A percentile compares a stretch with the other conserved stretches of the same genome.
phyloP scores from a whole-genome alignment of 2,888 invertebrate species.

The Dendrolimus pini region DNA sequence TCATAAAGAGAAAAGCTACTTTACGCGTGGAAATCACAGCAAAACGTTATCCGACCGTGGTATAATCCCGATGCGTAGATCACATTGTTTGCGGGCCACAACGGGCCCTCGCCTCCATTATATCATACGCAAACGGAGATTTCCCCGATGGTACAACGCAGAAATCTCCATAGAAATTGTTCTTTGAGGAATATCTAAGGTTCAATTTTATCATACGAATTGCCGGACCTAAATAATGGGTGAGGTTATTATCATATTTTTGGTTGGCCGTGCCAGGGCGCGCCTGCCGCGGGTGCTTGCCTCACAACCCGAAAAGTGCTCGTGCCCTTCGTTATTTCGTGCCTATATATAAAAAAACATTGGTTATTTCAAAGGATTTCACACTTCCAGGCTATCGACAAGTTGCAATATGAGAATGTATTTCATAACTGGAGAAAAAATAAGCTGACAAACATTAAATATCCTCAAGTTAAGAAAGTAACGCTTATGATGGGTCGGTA shows the following conservation, averaged over 20 bases:
- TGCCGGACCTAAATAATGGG: conserved; percentile 67
- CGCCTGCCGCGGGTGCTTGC: conserved; percentile 28
- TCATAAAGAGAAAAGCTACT: not conserved
- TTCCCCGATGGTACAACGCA: conserved; percentile 65
- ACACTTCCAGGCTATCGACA: too few species aligned
- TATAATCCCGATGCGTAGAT: conserved; percentile 27
- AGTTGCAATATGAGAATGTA: too few species aligned
- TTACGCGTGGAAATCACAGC: not conserved
- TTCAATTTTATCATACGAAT: conserved; percentile 72
- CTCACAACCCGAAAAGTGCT: conserved; percentile 9
- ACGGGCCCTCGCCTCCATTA: conserved; percentile 16
- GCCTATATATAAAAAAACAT: not conserved
- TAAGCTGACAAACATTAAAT: too few species aligned
- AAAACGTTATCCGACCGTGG: conserved; percentile 28
- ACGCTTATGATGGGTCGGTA: too few species aligned
- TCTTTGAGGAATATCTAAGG: conserved; percentile 65
- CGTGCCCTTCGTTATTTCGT: not conserved
- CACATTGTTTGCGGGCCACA: conserved; percentile 22
- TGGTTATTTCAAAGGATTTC: not conserved
- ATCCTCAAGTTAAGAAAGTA: too few species aligned
- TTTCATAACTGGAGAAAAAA: too few species aligned
- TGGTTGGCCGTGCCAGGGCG: conserved; percentile 47
- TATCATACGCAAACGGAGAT: conserved; percentile 66
- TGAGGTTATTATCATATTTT: conserved; percentile 64
- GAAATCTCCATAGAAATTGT: conserved; percentile 74